Conservation (phyloP, 2,113 vertebrate genomes). For the Crocuta crocuta region DNA sequence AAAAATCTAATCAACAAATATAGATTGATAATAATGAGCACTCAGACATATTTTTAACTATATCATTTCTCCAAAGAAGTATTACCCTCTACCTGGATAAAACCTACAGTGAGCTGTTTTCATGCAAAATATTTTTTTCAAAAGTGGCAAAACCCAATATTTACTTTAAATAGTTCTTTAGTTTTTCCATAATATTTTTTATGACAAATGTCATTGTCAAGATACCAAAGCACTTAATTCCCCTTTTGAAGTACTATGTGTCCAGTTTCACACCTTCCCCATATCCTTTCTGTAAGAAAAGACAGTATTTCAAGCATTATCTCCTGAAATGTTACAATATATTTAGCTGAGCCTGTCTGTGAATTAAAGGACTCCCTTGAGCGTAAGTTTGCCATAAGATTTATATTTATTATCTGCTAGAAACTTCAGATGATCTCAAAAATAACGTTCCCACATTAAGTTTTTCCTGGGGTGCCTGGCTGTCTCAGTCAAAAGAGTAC, state of each 20-base stretch:
- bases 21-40: background rate
- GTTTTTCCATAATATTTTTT: background rate
- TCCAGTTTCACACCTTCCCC: background rate
- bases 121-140: background rate
- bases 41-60: background rate
- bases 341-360: background rate
- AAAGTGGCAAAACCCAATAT: background rate
- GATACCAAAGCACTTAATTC: background rate
- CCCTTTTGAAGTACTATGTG: background rate
- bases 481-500: background rate
- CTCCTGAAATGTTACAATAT: background rate
- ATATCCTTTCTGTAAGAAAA: background rate
- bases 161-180: background rate
- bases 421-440: background rate
- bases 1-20: background rate
- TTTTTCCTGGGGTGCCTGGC: background rate
- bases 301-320: background rate
- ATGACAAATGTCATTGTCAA: background rate
- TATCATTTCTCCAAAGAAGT: background rate
- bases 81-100: background rate
- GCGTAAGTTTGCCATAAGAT: conserved; percentile 1
- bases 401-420: background rate
- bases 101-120: conserved; percentile 22
- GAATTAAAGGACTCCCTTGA: background rate
- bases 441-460: background rate